Evolutionary conservation across 2,797 vertebrate genomes (phyloP), one percentile per base, ranked within the genome.

Genomic region (Urophycis tenuis): DNA sequence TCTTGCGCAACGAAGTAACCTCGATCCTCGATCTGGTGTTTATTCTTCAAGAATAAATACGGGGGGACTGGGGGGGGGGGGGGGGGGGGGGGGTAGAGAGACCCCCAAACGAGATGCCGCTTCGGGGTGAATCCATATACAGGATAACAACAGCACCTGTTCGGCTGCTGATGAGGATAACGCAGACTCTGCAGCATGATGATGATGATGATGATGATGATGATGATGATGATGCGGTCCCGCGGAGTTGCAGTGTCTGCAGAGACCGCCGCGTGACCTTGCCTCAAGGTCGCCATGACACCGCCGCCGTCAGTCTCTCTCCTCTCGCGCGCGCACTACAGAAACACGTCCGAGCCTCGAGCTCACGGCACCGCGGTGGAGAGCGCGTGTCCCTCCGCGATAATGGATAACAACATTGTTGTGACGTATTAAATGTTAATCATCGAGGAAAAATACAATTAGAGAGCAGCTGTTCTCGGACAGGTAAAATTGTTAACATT

Each of bases 231-330:
- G 90, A 88, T 88, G 92, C 90, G 89, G 92, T 87, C 81, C 89
- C 81, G 85, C 85, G 90, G 88, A 92, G 92, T 89, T 90, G 92
- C 92, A 86, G 92, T 87, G 88, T 91, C 89, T 90, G 93, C 92
- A 88, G 85, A 89, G 90, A 87, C 90, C 64, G 53, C 41, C 41
- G 76, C 22, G 72, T 91, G 92, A 93, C 93, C 92, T 94, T 94
- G 89, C 81, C 85, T 92, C 91, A 94, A 94, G 93, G 93, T 94
- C 93, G 91, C 89, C 91, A 79, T 93, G 92, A 92, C 93, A 93
- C 82, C 74, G 77, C 85, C 89, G 90, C 85, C 89, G 91, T 90
- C 90, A 90, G 87, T 87, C 86, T 88, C 86, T 88, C 85, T 86
- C 86, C 86, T 87, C 85, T 85, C 79, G 17, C 76, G 87, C 82